Percentiles rank a stretch among this genome's conserved stretches.
Conservation (phyloP, 2,797 vertebrate species). For the Molossus molossus region DNA sequence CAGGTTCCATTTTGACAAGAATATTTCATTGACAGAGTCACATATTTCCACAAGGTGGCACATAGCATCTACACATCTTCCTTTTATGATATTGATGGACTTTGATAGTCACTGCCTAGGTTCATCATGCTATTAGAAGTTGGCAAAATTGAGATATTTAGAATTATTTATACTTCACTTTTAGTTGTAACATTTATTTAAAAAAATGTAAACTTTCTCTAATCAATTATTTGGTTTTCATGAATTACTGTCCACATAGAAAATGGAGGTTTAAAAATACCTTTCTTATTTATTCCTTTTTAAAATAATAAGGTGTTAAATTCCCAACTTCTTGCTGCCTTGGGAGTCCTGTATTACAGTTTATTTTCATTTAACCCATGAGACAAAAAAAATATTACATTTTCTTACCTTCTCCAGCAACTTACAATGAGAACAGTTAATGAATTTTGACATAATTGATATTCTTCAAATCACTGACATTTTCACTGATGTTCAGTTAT, state of each 20-base stretch:
- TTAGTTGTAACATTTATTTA: neutral
- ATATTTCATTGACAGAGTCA: neutral
- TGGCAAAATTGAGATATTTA: neutral
- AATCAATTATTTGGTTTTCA: conserved; percentile 39
- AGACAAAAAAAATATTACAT: neutral
- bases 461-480: neutral
- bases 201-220: neutral
- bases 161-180: neutral
- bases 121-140: neutral
- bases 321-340: neutral
- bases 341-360: neutral
- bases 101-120: neutral
- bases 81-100: neutral
- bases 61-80: neutral
- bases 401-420: neutral
- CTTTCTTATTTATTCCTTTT: neutral
- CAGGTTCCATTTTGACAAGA: neutral
- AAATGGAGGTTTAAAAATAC: neutral
- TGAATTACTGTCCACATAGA: neutral
- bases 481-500: neutral
- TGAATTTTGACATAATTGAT: conserved; percentile 3
- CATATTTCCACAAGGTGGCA: neutral
- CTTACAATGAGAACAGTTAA: neutral
- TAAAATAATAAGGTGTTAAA: neutral
- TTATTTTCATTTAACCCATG: neutral